A percentile compares a stretch with the other conserved stretches of the same genome.
Evolutionary conservation across 2,113 vertebrate species (phyloP).

Genomic region (Phrynosoma platyrhinos): DNA sequence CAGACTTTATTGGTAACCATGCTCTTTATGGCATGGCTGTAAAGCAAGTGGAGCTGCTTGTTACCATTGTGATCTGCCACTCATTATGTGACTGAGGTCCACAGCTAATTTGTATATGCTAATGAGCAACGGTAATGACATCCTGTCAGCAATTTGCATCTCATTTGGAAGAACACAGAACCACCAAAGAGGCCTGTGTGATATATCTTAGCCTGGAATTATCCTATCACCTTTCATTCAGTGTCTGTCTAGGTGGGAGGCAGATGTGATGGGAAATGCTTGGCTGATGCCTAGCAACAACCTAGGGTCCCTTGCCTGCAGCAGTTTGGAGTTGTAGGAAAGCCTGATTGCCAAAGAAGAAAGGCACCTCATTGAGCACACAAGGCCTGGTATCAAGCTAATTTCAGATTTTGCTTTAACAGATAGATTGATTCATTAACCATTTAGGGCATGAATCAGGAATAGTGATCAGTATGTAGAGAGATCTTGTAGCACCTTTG

Average conservation of each 20-base stretch:
- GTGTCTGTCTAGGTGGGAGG: background rate
- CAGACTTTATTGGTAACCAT: background rate
- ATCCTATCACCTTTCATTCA: background rate
- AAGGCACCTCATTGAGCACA: background rate
- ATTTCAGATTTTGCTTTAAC: background rate
- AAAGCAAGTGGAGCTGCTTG: background rate
- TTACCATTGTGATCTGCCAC: background rate
- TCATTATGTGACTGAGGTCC: background rate
- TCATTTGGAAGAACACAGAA: slow-evolving; percentile 28
- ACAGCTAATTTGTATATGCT: slow-evolving; percentile 17
- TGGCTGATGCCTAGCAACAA: background rate
- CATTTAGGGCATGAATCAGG: background rate
- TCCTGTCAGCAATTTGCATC: slow-evolving; percentile 35
- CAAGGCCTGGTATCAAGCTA: background rate
- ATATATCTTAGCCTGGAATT: background rate
- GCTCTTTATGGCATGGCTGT: background rate
- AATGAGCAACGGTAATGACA: slow-evolving; percentile 23
- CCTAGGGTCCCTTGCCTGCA: background rate
- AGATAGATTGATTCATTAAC: background rate
- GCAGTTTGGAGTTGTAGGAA: background rate
- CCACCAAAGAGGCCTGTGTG: background rate
- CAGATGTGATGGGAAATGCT: background rate
- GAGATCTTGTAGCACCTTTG: too few species aligned
- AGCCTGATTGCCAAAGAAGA: background rate
- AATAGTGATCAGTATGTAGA: background rate